Evolutionary conservation across 1,140 invertebrate genomes (phyloP).

Genomic region (Drosophila albomicans): DNA sequence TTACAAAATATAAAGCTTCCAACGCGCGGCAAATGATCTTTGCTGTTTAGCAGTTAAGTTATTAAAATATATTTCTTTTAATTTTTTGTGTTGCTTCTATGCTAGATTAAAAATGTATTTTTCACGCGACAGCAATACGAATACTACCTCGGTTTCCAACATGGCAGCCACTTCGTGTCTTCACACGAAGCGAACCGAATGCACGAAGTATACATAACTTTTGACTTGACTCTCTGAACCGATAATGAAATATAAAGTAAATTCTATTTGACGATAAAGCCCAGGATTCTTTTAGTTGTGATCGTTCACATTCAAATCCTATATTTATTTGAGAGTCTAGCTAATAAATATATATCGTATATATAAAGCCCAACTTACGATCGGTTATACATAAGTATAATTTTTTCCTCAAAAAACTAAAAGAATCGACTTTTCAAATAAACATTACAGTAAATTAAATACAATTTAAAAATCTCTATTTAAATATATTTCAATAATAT

Average conservation of each 20-base stretch:
- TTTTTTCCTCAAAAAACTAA: not conserved
- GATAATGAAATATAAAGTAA: slow-evolving; percentile 31
- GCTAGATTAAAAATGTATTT: slow-evolving; percentile 38
- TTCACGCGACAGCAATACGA: slow-evolving; percentile 52
- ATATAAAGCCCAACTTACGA: slow-evolving; percentile 6
- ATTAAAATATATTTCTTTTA: slow-evolving; percentile 4
- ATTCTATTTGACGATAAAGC: slow-evolving; percentile 5
- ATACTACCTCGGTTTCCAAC: slow-evolving; percentile 52
- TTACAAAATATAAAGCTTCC: not conserved
- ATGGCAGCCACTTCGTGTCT: slow-evolving; percentile 65
- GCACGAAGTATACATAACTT: slow-evolving; percentile 57
- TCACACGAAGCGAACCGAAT: slow-evolving; percentile 7
- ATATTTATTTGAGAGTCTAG: not conserved
- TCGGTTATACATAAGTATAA: not conserved
- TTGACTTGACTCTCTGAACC: slow-evolving; percentile 20
- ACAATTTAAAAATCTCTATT: too few species aligned
- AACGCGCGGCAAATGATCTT: slow-evolving; percentile 30
- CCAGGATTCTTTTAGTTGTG: not conserved
- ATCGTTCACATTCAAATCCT: not conserved
- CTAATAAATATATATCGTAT: not conserved
- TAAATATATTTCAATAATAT: not conserved
- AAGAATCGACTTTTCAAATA: too few species aligned
- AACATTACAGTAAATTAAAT: not conserved
- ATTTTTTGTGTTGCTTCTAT: slow-evolving; percentile 1
- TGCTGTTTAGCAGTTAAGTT: not conserved